Evolutionary conservation across 2,113 vertebrate genomes (phyloP), one percentile per base, ranked within the genome.

Genomic region (Oreochromis tanganicae): DNA sequence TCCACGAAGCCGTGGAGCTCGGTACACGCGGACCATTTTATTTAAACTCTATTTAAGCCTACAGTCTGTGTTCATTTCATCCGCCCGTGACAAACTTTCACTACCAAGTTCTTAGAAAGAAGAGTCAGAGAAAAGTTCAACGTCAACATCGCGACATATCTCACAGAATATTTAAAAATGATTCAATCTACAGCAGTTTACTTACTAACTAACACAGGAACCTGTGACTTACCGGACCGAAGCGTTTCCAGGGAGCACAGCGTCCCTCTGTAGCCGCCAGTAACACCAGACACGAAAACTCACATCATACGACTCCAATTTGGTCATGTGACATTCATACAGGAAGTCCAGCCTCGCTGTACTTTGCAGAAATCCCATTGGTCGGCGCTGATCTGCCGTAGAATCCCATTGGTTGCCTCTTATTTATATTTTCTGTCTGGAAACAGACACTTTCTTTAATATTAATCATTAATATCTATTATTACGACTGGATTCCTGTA

Each of bases 261-360:
- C 21, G 8, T 80, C 2, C 43, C 27, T 6, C 2, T 11, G 4
- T 9, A 2, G 14, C 29, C 24, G 41, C 0, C 2, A 12, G 0
- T 19, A 5, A 10, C 21, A 7, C 2, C 3, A n/a, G 29, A 41
- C 54, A 80, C 36, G 50, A 61, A 66, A 12, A 54, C 9, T 24
- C 80, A 6, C 32, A 55, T 91, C 95, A 94, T 3, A 16, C 88
- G 89, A 92, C 87, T 92, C 80, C 24, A 50, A 93, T 95, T 91
- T 87, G 79, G 55, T 95, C 96, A 95, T 41, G 19, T 95, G 95
- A 94, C 43, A 13, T 2, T 3, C 13, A 73, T 80, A 93, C 59
- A 59, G 93, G 94, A 95, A 94, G 86, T 95, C 7, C 82, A 89
- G 92, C 94, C 90, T 63, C 9, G 5, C 46, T n/a, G 6, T 7